Percentiles rank a stretch among this genome's conserved stretches.
These are phyloP conservation scores for Climacteris rufus DNA, from an alignment of 2,113 vertebrate species.

Conservation along the genomic window DNA sequence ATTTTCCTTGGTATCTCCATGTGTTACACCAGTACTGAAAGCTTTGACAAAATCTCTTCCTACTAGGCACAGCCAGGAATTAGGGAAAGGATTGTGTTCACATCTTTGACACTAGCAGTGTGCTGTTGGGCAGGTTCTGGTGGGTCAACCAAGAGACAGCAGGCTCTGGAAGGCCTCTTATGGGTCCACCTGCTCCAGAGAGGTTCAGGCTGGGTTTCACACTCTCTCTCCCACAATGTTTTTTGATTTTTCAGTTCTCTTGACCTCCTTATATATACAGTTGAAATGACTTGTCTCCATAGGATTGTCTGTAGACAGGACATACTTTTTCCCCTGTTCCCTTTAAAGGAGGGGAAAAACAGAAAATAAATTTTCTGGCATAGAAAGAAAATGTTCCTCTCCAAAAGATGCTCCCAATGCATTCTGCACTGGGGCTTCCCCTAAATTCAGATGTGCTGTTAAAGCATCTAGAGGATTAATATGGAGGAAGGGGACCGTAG, in stretches of 20 bases:
- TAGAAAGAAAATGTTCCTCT: background rate
- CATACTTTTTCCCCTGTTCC: fast-evolving
- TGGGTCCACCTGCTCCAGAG: background rate
- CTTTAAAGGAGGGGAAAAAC: background rate
- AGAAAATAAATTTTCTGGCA: background rate
- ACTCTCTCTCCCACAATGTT: background rate
- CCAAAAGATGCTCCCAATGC: background rate
- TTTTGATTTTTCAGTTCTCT: background rate
- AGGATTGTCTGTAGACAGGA: background rate
- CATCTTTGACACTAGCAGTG: background rate
- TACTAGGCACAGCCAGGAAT: background rate
- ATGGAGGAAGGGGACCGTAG: background rate
- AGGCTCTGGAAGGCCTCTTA: background rate
- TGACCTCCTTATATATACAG: background rate
- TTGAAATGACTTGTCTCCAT: background rate
- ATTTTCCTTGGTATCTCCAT: fast-evolving
- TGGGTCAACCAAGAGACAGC: background rate
- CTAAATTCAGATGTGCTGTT: background rate
- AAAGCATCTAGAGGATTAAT: background rate
- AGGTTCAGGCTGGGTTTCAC: background rate
- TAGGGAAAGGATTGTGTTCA: background rate
- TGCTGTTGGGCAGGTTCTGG: background rate
- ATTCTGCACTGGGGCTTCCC: background rate
- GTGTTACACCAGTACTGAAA: background rate
- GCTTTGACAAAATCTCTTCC: background rate